Conservation (phyloP, 64 coral and sea anemone species). For the Stylophora pistillata region DNA sequence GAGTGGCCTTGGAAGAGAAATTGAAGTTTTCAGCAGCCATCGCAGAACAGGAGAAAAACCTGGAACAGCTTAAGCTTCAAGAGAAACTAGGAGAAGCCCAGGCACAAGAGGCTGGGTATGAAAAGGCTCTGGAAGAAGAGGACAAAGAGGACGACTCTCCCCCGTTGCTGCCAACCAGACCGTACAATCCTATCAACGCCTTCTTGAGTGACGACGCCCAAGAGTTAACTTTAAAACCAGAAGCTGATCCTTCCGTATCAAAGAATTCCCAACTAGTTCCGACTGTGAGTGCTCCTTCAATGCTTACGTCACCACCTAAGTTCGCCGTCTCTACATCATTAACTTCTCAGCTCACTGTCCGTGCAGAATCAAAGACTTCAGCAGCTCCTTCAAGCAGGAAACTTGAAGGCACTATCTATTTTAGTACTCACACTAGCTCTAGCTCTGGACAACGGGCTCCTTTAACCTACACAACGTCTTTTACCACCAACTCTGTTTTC, state of each 20-base stretch:
- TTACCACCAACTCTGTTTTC: too few relatives aligned
- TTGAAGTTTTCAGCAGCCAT: conserved; percentile 54
- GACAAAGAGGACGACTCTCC: background rate
- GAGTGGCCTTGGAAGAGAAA: conserved; percentile 70
- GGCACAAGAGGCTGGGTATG: conserved; percentile 62
- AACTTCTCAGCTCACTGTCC: background rate
- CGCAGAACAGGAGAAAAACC: conserved; percentile 71
- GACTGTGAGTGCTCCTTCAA: background rate
- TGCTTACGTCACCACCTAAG: background rate
- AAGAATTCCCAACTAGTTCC: background rate
- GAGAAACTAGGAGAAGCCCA: conserved; percentile 55
- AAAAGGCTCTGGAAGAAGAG: conserved; percentile 23
- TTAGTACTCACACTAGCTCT: background rate
- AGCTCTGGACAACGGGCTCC: background rate
- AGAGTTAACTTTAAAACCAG: background rate
- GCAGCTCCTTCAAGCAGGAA: background rate
- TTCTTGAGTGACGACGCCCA: background rate
- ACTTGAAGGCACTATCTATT: background rate
- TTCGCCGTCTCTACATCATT: background rate
- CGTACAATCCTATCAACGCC: conserved; percentile 18
- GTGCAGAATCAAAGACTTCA: background rate
- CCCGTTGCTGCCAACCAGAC: conserved; percentile 11
- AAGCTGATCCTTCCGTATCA: too few relatives aligned
- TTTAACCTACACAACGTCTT: background rate
- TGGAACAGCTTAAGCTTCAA: conserved; percentile 51